Evolutionary conservation across 1,140 invertebrate genomes (phyloP).

Genomic region (Diprion similis): DNA sequence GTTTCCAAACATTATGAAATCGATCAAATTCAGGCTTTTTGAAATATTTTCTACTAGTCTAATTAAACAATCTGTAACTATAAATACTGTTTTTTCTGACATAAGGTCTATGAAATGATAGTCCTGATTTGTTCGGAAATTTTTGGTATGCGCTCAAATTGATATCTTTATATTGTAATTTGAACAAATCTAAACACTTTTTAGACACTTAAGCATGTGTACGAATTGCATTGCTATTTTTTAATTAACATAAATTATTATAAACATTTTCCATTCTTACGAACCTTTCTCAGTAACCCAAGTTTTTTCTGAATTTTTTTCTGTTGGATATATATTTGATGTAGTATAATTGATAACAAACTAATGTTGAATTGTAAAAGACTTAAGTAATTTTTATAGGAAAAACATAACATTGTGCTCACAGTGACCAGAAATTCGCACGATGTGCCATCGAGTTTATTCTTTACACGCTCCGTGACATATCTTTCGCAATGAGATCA

Average conservation of each 20-base stretch:
- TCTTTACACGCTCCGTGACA: slow-evolving; percentile 4
- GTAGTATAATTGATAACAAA: background rate
- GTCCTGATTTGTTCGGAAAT: too few relatives aligned
- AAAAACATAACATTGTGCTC: slow-evolving; percentile 4
- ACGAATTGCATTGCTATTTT: background rate
- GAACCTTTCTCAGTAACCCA: slow-evolving; percentile 7
- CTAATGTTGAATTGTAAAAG: background rate
- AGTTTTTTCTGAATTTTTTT: slow-evolving; percentile 1
- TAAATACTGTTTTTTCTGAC: too few relatives aligned
- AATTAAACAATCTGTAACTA: too few relatives aligned
- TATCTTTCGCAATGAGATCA: background rate
- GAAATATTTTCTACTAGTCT: background rate
- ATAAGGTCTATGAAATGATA: too few relatives aligned
- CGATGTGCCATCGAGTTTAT: background rate
- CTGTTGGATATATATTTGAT: background rate
- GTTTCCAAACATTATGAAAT: too few relatives aligned
- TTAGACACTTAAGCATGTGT: background rate
- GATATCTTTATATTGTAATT: too few relatives aligned
- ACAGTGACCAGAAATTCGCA: slow-evolving; percentile 1
- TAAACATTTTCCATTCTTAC: background rate
- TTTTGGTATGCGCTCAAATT: too few relatives aligned
- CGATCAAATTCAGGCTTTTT: background rate
- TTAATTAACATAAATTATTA: background rate
- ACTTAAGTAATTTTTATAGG: background rate
- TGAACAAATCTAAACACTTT: too few relatives aligned